Percentiles rank a stretch among this genome's conserved stretches.
phyloP scores from a whole-genome alignment of 2,888 invertebrate species.

The Diaphora mendica region DNA sequence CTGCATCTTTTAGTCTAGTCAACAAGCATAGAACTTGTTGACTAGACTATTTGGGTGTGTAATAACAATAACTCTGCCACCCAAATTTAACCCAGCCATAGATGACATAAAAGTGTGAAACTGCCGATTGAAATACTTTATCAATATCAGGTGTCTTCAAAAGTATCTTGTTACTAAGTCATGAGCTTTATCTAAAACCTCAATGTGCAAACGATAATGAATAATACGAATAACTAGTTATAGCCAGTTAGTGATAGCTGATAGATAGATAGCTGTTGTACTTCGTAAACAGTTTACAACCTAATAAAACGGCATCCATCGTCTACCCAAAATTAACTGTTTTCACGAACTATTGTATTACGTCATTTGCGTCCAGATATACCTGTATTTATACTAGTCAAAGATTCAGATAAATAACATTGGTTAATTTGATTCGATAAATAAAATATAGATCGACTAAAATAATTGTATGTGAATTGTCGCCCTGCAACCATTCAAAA shows the following conservation, averaged over 20 bases:
- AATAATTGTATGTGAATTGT: too few relatives aligned
- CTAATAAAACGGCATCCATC: conserved; percentile 6
- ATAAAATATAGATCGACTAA: too few relatives aligned
- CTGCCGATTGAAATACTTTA: not conserved
- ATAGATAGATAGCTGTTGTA: not conserved
- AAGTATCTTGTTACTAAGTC: not conserved
- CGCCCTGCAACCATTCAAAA: not conserved
- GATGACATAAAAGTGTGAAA: not conserved
- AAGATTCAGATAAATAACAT: not conserved
- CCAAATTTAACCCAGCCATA: not conserved
- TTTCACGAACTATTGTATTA: conserved; percentile 5
- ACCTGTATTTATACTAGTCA: not conserved
- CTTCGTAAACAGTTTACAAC: not conserved
- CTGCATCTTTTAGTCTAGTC: too few relatives aligned
- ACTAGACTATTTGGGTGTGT: too few relatives aligned
- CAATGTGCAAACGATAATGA: not conserved
- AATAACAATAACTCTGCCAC: too few relatives aligned
- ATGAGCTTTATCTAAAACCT: not conserved
- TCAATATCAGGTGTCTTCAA: not conserved
- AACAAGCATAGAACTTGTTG: too few relatives aligned
- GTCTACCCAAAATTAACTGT: conserved; percentile 13
- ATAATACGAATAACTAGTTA: not conserved
- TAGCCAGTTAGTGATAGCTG: not conserved
- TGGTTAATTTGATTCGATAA: too few relatives aligned
- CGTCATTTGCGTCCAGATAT: not conserved